These are phyloP conservation scores for Eupelmus urozonus DNA, from an alignment of 2,888 invertebrate genomes.

Conservation along the genomic window DNA sequence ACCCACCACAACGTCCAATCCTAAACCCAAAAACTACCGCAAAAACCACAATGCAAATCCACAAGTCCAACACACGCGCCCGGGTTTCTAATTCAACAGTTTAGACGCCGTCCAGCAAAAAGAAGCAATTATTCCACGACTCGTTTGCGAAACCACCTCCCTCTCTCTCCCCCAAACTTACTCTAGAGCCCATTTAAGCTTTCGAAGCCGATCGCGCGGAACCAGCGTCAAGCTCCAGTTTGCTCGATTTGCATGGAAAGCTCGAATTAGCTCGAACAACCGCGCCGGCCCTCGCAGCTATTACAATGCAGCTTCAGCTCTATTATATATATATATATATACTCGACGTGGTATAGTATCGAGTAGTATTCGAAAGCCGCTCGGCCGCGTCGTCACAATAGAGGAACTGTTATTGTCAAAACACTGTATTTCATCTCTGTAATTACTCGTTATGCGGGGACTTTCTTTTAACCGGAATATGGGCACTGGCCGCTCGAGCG, in stretches of 20 bases:
- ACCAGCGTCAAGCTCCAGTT: constrained; percentile 49
- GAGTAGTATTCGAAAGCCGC: constrained; percentile 11
- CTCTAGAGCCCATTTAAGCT: constrained; percentile 34
- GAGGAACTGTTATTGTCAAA: neutral
- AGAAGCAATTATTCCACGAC: no score
- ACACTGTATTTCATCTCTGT: neutral
- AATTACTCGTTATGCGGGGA: neutral
- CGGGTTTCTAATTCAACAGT: no score
- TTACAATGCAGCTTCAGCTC: neutral
- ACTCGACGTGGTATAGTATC: no score
- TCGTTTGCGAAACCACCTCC: no score
- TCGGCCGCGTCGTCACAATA: neutral
- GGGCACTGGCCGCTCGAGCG: no score
- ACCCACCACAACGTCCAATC: no score
- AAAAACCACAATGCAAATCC: no score
- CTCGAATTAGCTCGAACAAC: constrained; percentile 29
- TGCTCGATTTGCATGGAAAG: constrained; percentile 48
- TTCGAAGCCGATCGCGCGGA: constrained; percentile 33
- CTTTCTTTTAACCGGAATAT: no score
- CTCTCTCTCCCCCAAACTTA: no score
- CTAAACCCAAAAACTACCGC: no score
- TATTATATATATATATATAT: constrained; percentile 1
- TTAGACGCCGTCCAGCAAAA: no score
- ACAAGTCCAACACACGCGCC: no score
- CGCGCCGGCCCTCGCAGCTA: neutral